Evolutionary conservation across 2,797 vertebrate genomes (phyloP), one percentile per base, ranked within the genome.

Genomic region (Passerculus sandwichensis): DNA sequence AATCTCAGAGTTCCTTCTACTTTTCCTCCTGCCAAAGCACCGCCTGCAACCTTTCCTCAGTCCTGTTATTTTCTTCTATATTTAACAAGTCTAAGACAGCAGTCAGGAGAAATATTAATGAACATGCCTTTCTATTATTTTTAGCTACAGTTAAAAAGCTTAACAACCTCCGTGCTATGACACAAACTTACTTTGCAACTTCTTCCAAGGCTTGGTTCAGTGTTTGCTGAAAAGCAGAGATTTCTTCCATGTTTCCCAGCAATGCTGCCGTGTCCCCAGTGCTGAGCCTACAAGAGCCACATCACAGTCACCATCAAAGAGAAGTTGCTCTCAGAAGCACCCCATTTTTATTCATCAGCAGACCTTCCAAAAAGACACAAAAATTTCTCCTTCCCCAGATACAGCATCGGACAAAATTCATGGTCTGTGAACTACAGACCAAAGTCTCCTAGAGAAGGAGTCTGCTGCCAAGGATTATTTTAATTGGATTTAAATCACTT

Each of bases 171-270:
- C n/a, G 19, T 15, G 6, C 64, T 50, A 45, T 1, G 18, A 30
- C 47, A 29, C 0, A 12, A 65, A 88, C 99, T 98, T 98, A 99
- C 99, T 99, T 99, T 40, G 98, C 98, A 94, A 98, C 99, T 88
- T 99, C 99, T 96, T 99, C 99, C 97, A 99, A 97, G 88, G 98
- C 94, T 89, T 98, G 98, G 97, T 99, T 99, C 17, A 99, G 98
- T 0, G 97, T 98, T 96, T 99, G 99, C 96, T 99, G 99, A 97
- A 99, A 99, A 16, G 97, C 97, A 77, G 98, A 99, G 81, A 99
- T 98, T 95, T 99, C 99, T 91, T 99, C 99, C 81, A 99, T 98
- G 73, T 99, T 99, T 72, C 99, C 99, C 96, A 99, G 97, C 92
- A 99, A 94, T 26, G 98, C 98, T 3, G 97, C 81, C 2, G 98